A percentile compares a stretch with the other conserved stretches of the same genome.
phyloP scores from a whole-genome alignment of 2,888 invertebrate genomes.

The Eurytoma californica region DNA sequence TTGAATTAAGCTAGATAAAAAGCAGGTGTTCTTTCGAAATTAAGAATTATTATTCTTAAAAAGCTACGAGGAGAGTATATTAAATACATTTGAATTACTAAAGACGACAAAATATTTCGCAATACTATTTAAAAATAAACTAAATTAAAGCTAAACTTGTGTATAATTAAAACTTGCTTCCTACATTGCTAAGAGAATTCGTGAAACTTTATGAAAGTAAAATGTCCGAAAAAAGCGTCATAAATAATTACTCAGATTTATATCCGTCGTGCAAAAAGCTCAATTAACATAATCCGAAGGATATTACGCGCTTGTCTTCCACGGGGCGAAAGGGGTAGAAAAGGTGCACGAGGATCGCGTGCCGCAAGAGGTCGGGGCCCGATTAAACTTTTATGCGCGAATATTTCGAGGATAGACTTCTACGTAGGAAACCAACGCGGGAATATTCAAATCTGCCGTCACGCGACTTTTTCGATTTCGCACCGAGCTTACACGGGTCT shows the following conservation, averaged over 20 bases:
- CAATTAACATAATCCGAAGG: slow-evolving; percentile 40
- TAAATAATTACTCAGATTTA: not conserved
- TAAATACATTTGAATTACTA: too few relatives aligned
- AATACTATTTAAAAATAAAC: too few relatives aligned
- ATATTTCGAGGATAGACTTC: not conserved
- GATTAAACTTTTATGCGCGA: slow-evolving; percentile 44
- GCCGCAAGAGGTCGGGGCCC: not conserved
- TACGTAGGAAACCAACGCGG: not conserved
- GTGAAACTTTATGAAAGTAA: too few relatives aligned
- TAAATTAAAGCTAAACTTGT: too few relatives aligned
- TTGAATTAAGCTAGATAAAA: too few relatives aligned
- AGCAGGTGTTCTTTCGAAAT: too few relatives aligned
- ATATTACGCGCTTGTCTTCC: slow-evolving; percentile 14
- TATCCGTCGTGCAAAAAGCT: not conserved
- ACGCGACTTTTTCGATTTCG: slow-evolving; percentile 4
- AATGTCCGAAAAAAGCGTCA: too few relatives aligned
- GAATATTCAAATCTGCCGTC: slow-evolving; percentile 3
- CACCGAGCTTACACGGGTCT: not conserved
- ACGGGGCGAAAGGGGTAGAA: slow-evolving; percentile 3
- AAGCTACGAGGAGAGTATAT: too few relatives aligned
- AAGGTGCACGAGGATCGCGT: slow-evolving; percentile 2
- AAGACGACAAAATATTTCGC: too few relatives aligned
- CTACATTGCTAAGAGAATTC: too few relatives aligned
- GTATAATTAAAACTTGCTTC: too few relatives aligned
- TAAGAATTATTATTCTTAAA: too few relatives aligned